These are phyloP conservation scores for Microcebus griseorufus DNA, from an alignment of 2,113 vertebrate species.

Conservation along the genomic window DNA sequence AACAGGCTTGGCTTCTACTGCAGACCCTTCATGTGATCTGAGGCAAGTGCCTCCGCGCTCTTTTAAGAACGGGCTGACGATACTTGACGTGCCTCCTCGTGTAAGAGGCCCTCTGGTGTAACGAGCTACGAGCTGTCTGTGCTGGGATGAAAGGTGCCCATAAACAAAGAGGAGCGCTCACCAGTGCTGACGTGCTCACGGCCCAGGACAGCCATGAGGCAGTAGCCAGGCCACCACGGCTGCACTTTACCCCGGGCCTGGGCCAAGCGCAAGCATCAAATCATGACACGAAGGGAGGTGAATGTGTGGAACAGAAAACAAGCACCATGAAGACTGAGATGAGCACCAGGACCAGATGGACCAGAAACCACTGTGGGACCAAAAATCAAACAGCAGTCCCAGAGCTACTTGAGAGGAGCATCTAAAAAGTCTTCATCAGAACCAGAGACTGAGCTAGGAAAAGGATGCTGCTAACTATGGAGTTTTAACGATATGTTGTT, in stretches of 20 bases:
- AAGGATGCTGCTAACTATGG: accelerated
- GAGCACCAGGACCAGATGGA: accelerated
- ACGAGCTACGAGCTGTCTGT: not conserved
- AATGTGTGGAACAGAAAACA: not conserved
- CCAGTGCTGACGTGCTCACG: not conserved
- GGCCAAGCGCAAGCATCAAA: not conserved
- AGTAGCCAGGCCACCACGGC: too few species aligned
- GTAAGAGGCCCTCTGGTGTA: not conserved
- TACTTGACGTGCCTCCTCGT: accelerated
- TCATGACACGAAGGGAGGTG: not conserved
- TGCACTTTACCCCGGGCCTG: too few species aligned
- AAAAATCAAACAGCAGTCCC: not conserved
- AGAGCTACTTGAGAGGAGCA: not conserved
- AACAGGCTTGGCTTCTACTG: not conserved
- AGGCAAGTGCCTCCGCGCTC: not conserved
- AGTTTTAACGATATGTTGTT: not conserved
- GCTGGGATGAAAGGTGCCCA: not conserved
- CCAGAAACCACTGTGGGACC: not conserved
- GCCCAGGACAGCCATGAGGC: too few species aligned
- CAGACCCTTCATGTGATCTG: not conserved
- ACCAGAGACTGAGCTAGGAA: not conserved
- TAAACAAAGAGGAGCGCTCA: not conserved
- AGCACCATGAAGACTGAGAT: not conserved
- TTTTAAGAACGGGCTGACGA: not conserved
- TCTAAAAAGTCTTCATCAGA: not conserved